A percentile compares a stretch with the other conserved stretches of the same genome.
Conservation (phyloP, 1,140 invertebrate species). For the Drosophila saltans region DNA sequence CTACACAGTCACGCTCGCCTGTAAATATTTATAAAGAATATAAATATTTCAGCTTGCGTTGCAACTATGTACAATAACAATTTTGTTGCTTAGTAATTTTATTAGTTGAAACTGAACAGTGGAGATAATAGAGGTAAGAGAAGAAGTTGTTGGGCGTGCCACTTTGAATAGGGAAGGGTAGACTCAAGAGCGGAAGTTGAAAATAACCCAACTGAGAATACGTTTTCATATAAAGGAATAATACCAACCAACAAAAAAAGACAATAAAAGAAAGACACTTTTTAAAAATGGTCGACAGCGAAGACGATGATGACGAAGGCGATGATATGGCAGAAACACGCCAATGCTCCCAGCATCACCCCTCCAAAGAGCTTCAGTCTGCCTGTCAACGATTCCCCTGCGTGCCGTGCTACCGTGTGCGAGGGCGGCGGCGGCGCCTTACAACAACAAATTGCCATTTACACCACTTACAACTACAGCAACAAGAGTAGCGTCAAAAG, state of each 20-base stretch:
- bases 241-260: slow-evolving; percentile 25
- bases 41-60: too few relatives aligned
- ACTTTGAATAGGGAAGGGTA: neutral
- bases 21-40: too few relatives aligned
- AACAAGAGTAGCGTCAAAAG: slow-evolving; percentile 32
- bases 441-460: slow-evolving; percentile 72
- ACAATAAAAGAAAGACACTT: slow-evolving; percentile 54
- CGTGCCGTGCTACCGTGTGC: slow-evolving; percentile 56
- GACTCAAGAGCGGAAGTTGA: slow-evolving; percentile 49
- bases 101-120: slow-evolving; percentile 47
- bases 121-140: neutral
- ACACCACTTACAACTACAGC: slow-evolving; percentile 71
- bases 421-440: slow-evolving; percentile 25
- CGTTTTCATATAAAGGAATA: slow-evolving; percentile 61
- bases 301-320: slow-evolving; percentile 56
- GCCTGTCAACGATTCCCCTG: slow-evolving; percentile 52
- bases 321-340: slow-evolving; percentile 77
- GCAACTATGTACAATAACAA: slow-evolving; percentile 21
- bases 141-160: neutral
- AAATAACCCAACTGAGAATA: slow-evolving; percentile 55
- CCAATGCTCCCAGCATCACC: slow-evolving; percentile 45
- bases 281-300: slow-evolving; percentile 58
- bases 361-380: slow-evolving; percentile 32
- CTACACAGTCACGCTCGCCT: too few relatives aligned
- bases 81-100: slow-evolving; percentile 61